Conservation (phyloP, 2,797 vertebrate genomes). For the Melanotaenia pygmaea region DNA sequence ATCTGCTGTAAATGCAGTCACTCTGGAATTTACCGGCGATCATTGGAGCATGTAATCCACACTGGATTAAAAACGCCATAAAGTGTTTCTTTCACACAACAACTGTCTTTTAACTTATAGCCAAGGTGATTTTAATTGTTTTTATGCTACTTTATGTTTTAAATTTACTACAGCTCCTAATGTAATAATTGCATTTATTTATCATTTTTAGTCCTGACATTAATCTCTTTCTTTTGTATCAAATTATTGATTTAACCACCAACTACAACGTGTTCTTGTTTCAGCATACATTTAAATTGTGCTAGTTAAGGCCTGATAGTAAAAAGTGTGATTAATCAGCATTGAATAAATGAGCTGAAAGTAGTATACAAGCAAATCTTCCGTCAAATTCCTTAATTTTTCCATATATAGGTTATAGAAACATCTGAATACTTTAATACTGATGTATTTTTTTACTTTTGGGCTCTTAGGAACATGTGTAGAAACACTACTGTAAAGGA, state of each 20-base stretch:
- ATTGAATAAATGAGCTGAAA: neutral
- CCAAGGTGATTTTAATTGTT: neutral
- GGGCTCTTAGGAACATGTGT: neutral
- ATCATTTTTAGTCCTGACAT: too few relatives aligned
- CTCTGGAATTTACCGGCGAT: conserved; percentile 13
- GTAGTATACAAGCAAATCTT: neutral
- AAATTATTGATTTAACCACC: neutral
- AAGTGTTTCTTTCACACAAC: conserved; percentile 6
- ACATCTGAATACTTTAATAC: too few relatives aligned
- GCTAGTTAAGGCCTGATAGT: too few relatives aligned
- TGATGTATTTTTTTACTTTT: too few relatives aligned
- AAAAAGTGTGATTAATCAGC: neutral
- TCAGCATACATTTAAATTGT: neutral
- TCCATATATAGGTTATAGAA: too few relatives aligned
- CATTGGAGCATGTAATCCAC: conserved; percentile 40
- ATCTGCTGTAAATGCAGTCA: conserved; percentile 52
- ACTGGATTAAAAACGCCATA: conserved; percentile 28
- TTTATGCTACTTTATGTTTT: neutral
- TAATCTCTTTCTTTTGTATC: too few relatives aligned
- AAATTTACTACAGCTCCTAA: neutral
- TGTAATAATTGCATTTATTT: too few relatives aligned
- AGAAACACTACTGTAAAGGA: neutral
- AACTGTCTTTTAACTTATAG: neutral
- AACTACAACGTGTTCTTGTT: neutral
- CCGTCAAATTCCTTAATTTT: too few relatives aligned